phyloP scores from a whole-genome alignment of 1,140 invertebrate genomes.

The Cydia fagiglandana region DNA sequence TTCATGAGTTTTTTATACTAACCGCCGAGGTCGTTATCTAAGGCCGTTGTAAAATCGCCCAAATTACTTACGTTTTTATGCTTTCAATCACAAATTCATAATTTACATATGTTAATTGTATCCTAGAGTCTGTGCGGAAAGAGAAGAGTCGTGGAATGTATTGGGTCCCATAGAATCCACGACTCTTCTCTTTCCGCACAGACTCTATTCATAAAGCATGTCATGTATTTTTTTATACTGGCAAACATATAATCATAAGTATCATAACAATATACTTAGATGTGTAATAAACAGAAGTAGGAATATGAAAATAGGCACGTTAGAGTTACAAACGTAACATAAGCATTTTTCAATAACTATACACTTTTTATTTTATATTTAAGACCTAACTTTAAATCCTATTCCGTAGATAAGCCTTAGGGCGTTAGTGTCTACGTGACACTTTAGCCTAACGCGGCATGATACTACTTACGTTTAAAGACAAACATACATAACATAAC shows the following conservation, averaged over 20 bases:
- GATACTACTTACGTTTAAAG: neutral
- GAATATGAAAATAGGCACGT: neutral
- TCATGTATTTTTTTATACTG: neutral
- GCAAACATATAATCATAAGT: neutral
- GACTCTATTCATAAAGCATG: neutral
- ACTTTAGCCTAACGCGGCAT: neutral
- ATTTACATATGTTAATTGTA: constrained; percentile 1
- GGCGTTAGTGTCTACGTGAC: constrained; percentile 19
- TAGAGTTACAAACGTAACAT: neutral
- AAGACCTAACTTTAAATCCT: neutral
- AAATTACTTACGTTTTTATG: constrained; percentile 7
- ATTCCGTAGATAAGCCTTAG: neutral
- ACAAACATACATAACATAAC: neutral
- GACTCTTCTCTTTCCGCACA: too few species aligned
- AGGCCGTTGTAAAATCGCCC: neutral
- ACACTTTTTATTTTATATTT: neutral
- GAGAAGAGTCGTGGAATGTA: too few species aligned
- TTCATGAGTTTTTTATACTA: neutral
- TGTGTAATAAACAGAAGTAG: neutral
- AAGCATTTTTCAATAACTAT: neutral
- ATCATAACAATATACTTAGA: neutral
- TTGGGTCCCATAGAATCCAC: too few species aligned
- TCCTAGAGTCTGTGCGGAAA: too few species aligned
- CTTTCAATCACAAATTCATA: neutral
- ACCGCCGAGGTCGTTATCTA: neutral